phyloP scores from a whole-genome alignment of 2,888 invertebrate species.

The Spodoptera picta region DNA sequence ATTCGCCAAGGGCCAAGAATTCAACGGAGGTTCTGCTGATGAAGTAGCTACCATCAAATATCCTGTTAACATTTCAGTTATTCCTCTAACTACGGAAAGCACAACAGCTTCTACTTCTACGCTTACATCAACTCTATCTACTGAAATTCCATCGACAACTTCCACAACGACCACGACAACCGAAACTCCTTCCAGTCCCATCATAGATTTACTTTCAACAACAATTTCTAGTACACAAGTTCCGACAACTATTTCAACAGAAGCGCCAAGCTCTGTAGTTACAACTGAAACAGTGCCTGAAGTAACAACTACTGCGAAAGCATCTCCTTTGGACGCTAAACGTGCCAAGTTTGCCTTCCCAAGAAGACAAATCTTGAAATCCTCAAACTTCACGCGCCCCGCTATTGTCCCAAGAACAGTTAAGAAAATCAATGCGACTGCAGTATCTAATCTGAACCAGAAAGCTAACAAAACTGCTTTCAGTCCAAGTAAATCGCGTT shows the following conservation, averaged over 20 bases:
- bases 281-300: constrained; percentile 71
- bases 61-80: constrained; percentile 71
- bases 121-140: constrained; percentile 51
- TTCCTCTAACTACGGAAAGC: constrained; percentile 56
- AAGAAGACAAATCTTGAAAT: constrained; percentile 76
- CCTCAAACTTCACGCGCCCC: constrained; percentile 74
- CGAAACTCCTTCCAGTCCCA: constrained; percentile 54
- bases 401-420: constrained; percentile 59
- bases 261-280: constrained; percentile 40
- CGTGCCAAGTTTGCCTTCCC: constrained; percentile 81
- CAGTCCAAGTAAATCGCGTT: constrained; percentile 75
- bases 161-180: constrained; percentile 53
- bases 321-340: constrained; percentile 74
- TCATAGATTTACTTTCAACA: constrained; percentile 60
- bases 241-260: constrained; percentile 49
- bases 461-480: constrained; percentile 80
- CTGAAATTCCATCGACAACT: constrained; percentile 47
- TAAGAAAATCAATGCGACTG: constrained; percentile 73
- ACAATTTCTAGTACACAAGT: constrained; percentile 51
- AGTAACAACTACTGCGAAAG: constrained; percentile 74
- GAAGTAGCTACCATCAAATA: constrained; percentile 69
- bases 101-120: constrained; percentile 52
- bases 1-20: constrained; percentile 81
- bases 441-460: constrained; percentile 64
- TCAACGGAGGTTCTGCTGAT: constrained; percentile 69